Evolutionary conservation across 2,797 vertebrate species (phyloP).

Genomic region (Ceyx erithaca): DNA sequence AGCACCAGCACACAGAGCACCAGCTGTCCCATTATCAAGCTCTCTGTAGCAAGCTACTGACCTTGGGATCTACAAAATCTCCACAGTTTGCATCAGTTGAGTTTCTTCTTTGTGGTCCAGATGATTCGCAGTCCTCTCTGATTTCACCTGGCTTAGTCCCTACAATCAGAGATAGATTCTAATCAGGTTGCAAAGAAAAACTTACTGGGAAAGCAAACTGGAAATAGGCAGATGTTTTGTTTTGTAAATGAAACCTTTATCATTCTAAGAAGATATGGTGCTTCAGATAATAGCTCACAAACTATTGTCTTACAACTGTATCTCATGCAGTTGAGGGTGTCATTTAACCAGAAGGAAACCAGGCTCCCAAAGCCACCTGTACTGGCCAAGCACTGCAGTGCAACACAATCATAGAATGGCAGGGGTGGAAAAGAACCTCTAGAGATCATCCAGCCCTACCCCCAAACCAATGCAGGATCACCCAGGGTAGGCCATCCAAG

Average conservation of each 20-base stretch:
- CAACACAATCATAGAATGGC: neutral
- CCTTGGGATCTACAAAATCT: constrained; percentile 77
- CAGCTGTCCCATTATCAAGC: neutral
- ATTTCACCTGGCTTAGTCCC: constrained; percentile 74
- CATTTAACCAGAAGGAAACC: neutral
- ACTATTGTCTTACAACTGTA: neutral
- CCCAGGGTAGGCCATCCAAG: too few species aligned
- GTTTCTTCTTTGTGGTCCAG: constrained; percentile 74
- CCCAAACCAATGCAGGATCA: too few species aligned
- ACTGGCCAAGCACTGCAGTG: neutral
- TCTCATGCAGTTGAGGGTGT: neutral
- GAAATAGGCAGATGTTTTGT: neutral
- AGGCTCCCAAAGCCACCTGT: neutral
- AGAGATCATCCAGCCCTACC: too few species aligned
- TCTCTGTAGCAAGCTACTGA: constrained; percentile 39
- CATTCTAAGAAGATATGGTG: neutral
- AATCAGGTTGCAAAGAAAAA: neutral
- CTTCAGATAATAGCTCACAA: neutral
- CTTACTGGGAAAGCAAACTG: neutral
- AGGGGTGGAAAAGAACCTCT: too few species aligned
- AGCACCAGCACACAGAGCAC: neutral
- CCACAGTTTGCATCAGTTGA: constrained; percentile 75
- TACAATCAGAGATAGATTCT: constrained; percentile 25
- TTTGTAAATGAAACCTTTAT: neutral
- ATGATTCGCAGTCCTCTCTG: constrained; percentile 70